Evolutionary conservation across 2,797 vertebrate species (phyloP), one percentile per base, ranked within the genome.

Genomic region (Helicolenus hilgendorfi): DNA sequence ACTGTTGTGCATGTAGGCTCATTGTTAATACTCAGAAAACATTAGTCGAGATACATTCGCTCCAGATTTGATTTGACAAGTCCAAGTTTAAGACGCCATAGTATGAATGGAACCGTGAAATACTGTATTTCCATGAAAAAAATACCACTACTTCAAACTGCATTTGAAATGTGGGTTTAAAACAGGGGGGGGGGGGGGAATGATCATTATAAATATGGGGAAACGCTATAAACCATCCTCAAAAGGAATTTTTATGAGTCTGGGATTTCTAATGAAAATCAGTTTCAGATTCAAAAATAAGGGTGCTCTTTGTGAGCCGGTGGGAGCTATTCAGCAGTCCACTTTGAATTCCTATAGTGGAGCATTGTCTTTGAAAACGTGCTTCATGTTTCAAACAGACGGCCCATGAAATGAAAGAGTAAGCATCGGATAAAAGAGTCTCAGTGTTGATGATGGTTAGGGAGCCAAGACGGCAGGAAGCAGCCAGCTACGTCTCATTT

Each of bases 181-280:
- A 94, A 92, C 69, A 49, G 73, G 62, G 77, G 8, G 35, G 14
- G 20, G 27, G 49, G 11, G 26, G 24, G 33, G 77, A 92, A 89
- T 59, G 85, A 85, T 96, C 96, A 91, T 96, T 96, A 96, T 93
- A 96, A 95, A 95, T 95, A 93, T 85, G 72, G 76, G 91, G 92
- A 95, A 94, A 92, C 58, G 49, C 77, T 90, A 86, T 96, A 96
- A 97, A 94, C 88, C 94, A 68, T 90, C 91, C 92, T 96, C 95
- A 96, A 96, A 97, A 87, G 89, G 95, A 96, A 96, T 97, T 96
- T 95, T 93, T 91, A 96, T 90, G 92, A 94, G 91, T 83, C 84
- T 84, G 83, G 83, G 91, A 86, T 94, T 94, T 93, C 79, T 94
- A 92, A 89, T 94, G 94, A 93, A 93, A 93, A 92, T 85, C 80